phyloP scores from a whole-genome alignment of 2,888 invertebrate genomes.

The Eupithecia vulgata region DNA sequence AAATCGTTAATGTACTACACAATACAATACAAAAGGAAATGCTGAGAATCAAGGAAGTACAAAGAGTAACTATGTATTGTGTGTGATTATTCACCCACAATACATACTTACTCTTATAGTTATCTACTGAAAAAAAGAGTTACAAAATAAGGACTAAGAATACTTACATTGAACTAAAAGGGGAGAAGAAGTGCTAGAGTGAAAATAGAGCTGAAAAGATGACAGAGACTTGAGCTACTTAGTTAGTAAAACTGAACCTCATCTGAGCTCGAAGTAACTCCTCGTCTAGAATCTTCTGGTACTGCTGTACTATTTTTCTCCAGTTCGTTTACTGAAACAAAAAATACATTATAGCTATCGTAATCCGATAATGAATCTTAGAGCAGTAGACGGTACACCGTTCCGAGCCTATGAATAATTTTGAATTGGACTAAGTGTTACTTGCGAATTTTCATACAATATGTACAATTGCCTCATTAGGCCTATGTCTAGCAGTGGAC shows the following conservation, averaged over 20 bases:
- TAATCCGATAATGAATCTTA: background rate
- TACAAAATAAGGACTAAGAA: background rate
- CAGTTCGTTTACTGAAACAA: conserved; percentile 84
- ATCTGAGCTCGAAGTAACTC: conserved; percentile 58
- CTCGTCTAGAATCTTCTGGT: conserved; percentile 72
- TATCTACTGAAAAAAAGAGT: background rate
- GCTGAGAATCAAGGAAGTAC: too few relatives aligned
- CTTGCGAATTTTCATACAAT: background rate
- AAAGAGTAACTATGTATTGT: too few relatives aligned
- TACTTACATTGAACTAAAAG: background rate
- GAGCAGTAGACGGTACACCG: background rate
- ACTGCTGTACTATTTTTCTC: conserved; percentile 72
- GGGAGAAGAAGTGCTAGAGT: conserved; percentile 11
- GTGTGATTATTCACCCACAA: too few relatives aligned
- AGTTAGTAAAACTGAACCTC: conserved; percentile 60
- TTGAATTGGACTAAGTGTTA: background rate
- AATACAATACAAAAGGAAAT: too few relatives aligned
- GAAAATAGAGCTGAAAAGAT: conserved; percentile 9
- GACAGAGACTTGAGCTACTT: conserved; percentile 14
- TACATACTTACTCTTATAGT: too few relatives aligned
- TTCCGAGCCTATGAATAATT: background rate
- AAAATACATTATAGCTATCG: conserved; percentile 1
- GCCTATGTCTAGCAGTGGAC: too few relatives aligned
- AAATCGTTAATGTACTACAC: too few relatives aligned
- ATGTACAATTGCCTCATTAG: too few relatives aligned